Percentiles rank a stretch among this genome's conserved stretches.
Conservation (phyloP, 2,113 vertebrate genomes). For the Pontoporia blainvillei region DNA sequence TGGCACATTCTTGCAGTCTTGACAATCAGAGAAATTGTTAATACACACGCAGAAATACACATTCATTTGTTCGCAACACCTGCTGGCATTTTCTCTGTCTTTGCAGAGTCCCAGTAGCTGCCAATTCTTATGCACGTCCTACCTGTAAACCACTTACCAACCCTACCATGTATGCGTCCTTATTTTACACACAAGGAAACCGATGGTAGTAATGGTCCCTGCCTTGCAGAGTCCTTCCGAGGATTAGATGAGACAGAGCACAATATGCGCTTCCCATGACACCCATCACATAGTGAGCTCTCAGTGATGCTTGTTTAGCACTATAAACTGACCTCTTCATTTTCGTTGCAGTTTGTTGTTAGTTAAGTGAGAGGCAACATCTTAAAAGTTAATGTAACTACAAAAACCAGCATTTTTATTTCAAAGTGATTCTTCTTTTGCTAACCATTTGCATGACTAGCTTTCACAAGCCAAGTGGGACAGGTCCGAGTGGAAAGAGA, state of each 20-base stretch:
- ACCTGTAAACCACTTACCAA: background rate
- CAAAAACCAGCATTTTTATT: background rate
- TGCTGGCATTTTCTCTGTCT: background rate
- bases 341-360: background rate
- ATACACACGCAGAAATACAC: background rate
- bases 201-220: background rate
- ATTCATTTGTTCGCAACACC: background rate
- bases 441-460: background rate
- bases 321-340: background rate
- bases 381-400: background rate
- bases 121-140: background rate
- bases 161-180: too few relatives aligned
- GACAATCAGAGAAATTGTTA: background rate
- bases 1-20: background rate
- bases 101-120: background rate
- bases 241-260: background rate
- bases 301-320: background rate
- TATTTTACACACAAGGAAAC: background rate
- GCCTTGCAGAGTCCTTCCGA: background rate
- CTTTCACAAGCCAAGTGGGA: background rate
- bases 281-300: background rate
- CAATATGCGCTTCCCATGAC: background rate
- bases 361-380: background rate
- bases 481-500: background rate
- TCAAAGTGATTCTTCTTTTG: background rate